Evolutionary conservation across 2,113 vertebrate species (phyloP), one percentile per base, ranked within the genome.

Genomic region (human (Homo sapiens)): DNA sequence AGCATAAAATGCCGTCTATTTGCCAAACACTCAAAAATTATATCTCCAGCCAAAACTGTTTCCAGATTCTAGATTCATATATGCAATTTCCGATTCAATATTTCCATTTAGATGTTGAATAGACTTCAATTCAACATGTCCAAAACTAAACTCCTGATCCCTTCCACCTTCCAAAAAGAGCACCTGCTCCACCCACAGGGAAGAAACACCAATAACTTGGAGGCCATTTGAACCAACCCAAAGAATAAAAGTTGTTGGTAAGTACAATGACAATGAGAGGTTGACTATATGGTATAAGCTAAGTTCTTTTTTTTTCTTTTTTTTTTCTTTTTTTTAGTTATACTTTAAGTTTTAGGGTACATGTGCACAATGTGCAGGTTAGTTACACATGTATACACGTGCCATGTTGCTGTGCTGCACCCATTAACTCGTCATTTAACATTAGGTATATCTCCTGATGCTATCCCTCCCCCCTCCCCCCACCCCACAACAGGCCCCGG

Each of bases 41-140:
- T 87, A 79, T 89, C 40, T 83, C 14, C 3, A 94, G 75, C 23
- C 38, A 72, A 79, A 95, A 86, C n/a, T 73, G 45, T 94, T 81
- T 89, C 94, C 16, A 85, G 38, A 91, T 91, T 92, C n/a, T 73
- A 95, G 43, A 86, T 32, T 82, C 57, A 89, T 52, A 95, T 85
- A 70, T 66, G 9, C 50, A 94, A 59, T 81, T 97, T 12, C 59
- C 45, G 86, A 50, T 72, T 94, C 30, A 93, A 81, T 27, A 82
- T 78, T 68, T 85, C 76, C 27, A 64, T 76, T 96, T n/a, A 70
- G 73, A 82, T 76, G 4, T 94, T 59, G 38, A 95, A 82, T 66
- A 89, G 35, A 92, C 27, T n/a, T 95, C 59, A 85, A 94, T 10
- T 95, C 88, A 94, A 87, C 30, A 66, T 38, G 48, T 79, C 32